These are phyloP conservation scores for Todiramphus chloris DNA, from an alignment of 2,113 vertebrate species.

Conservation along the genomic window DNA sequence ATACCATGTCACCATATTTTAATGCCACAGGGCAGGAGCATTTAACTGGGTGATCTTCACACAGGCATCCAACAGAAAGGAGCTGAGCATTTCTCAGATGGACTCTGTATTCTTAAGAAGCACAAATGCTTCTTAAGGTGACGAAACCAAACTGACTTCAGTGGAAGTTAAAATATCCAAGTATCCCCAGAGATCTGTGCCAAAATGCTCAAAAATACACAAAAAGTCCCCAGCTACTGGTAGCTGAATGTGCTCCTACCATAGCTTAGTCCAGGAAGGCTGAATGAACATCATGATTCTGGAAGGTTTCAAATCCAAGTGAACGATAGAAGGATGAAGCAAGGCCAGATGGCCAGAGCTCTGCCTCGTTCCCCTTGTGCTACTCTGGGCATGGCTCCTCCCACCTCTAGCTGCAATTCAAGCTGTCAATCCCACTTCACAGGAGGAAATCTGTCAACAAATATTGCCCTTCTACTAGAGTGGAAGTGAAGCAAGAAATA, in stretches of 20 bases:
- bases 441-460: background rate
- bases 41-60: background rate
- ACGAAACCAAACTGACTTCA: background rate
- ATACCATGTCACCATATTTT: background rate
- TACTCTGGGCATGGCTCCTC: background rate
- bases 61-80: background rate
- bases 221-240: background rate
- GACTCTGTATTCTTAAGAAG: background rate
- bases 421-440: background rate
- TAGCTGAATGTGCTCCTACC: background rate
- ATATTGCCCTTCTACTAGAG: background rate
- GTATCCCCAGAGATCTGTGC: background rate
- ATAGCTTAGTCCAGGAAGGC: background rate
- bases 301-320: background rate
- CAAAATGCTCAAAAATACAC: background rate
- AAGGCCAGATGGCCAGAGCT: background rate
- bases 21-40: background rate
- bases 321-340: background rate
- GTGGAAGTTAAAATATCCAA: background rate
- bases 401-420: background rate
- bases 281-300: background rate
- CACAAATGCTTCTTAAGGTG: background rate
- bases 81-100: background rate
- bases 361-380: background rate
- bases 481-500: background rate